These are phyloP conservation scores for Alloscopus bannaensis DNA, from an alignment of 2,888 invertebrate genomes.

Conservation along the genomic window DNA sequence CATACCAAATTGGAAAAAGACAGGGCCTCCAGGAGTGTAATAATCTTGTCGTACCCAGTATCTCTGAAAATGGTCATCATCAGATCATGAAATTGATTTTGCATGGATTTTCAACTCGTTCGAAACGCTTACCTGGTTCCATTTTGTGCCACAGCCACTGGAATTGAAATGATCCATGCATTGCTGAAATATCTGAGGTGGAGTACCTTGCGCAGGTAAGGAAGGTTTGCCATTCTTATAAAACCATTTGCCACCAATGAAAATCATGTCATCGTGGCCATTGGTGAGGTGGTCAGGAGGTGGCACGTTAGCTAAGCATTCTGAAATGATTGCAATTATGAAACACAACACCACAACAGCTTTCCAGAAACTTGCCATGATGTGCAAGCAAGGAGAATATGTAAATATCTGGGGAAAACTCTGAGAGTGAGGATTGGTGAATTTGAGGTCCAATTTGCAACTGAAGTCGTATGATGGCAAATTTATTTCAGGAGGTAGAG, in stretches of 20 bases:
- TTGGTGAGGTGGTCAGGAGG: neutral
- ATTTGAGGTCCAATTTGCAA: too few relatives aligned
- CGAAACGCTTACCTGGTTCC: constrained; percentile 49
- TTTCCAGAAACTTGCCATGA: too few relatives aligned
- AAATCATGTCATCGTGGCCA: constrained; percentile 22
- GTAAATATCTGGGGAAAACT: too few relatives aligned
- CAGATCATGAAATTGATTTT: too few relatives aligned
- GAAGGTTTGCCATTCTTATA: constrained; percentile 38
- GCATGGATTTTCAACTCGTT: too few relatives aligned
- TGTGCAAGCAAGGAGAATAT: too few relatives aligned
- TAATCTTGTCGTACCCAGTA: constrained; percentile 49
- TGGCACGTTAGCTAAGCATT: neutral
- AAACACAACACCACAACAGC: neutral
- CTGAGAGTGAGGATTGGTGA: too few relatives aligned
- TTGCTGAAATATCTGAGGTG: constrained; percentile 31
- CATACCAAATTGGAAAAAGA: constrained; percentile 59
- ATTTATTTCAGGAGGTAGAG: too few relatives aligned
- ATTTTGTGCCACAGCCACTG: constrained; percentile 44
- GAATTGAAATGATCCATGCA: constrained; percentile 49
- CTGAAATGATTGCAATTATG: neutral
- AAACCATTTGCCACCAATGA: constrained; percentile 35
- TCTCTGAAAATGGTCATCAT: constrained; percentile 43
- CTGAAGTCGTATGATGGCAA: too few relatives aligned
- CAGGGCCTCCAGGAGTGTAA: constrained; percentile 43
- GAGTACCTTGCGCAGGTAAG: constrained; percentile 14